Evolutionary conservation across 2,113 vertebrate genomes (phyloP).

Genomic region (Sakesphorus luctuosus): DNA sequence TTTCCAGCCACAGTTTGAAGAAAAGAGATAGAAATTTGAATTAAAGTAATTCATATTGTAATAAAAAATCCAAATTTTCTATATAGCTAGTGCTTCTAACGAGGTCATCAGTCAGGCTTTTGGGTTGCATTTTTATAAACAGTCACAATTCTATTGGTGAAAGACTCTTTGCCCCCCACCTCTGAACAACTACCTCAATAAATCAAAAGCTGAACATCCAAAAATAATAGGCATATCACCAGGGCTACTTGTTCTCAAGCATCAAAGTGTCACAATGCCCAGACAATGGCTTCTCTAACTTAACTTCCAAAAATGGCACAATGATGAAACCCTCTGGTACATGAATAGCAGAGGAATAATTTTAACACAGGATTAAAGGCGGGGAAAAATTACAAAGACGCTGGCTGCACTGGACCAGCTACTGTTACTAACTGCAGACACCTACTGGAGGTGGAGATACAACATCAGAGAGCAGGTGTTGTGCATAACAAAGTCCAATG

Average conservation of each 20-base stretch:
- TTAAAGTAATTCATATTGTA: neutral
- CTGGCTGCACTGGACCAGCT: neutral
- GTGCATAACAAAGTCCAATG: neutral
- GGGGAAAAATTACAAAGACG: neutral
- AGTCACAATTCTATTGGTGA: neutral
- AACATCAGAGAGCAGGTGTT: neutral
- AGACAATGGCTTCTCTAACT: neutral
- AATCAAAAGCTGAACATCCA: neutral
- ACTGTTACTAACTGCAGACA: neutral
- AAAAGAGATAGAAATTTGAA: neutral
- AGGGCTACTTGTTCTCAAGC: neutral
- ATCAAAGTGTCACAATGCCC: too few species aligned
- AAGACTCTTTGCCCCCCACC: neutral
- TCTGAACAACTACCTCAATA: neutral
- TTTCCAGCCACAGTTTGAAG: neutral
- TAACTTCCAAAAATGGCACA: neutral
- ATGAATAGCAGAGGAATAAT: neutral
- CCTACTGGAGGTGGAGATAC: fast-evolving
- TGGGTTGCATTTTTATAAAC: neutral
- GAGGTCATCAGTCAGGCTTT: neutral
- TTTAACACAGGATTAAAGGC: neutral
- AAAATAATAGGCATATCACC: neutral
- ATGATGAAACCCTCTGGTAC: neutral
- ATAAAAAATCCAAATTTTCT: neutral
- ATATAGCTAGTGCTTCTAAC: neutral